Base-by-base conservation (phyloP, 2,888 invertebrate species). In the Julus scandinavius region DNA sequence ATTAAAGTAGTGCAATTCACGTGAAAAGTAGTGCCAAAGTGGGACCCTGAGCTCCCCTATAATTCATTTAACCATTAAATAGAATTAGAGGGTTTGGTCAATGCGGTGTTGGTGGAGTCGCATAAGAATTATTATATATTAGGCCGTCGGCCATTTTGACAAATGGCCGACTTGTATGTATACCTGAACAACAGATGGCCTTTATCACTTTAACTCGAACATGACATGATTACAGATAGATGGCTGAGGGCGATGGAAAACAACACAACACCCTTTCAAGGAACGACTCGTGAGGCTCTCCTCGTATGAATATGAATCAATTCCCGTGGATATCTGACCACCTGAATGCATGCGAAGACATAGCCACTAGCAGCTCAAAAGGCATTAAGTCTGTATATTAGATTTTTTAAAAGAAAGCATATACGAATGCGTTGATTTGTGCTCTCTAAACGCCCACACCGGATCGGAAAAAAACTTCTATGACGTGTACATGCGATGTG, bases 181-280 rank as follows among this genome's bases (percentile, higher is more conserved):
- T 72, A 72, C 72, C 72, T 72, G 72, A 72, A 72, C 72, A 72
- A 29, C 72, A 72, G 72, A 72, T 72, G 72, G 72, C 72, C 72
- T 72, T 72, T 72, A 72, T 72, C 72, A 72, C 72, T 72, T 72
- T 72, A 72, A 29, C 72, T 72, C 72, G 72, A 72, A 72, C 72
- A 72, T 72, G 72, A 72, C 72, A 72, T 72, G 72, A 72, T 72
- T 72, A 72, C 72, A 72, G 72, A 72, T 72, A 72, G 72, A 29
- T 72, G 72, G 72, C 72, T 29, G 72, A 2, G 11, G 29, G 72
- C 72, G 9, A 72, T 29, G 20, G 72, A 72, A 72, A 72, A 72
- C 72, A 72, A 72, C 72, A 20, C 72, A 72, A 72, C 72, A 72
- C 72, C 72, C 72, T 72, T 72, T 72, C 72, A 11, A 72, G 72